Conservation (phyloP, 2,113 vertebrate species). For the Myxocyprinus asiaticus region DNA sequence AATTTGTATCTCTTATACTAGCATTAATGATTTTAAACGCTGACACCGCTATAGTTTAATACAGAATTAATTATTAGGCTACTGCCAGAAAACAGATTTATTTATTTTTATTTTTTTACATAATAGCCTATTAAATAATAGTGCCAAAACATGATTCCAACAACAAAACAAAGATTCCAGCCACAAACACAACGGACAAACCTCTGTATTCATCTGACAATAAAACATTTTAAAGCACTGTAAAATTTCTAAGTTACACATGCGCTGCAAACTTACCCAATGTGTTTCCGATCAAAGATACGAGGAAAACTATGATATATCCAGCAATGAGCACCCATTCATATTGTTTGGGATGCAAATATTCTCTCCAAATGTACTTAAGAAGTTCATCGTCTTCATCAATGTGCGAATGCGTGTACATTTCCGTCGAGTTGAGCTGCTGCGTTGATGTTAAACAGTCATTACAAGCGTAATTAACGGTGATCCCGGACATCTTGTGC, state of each 20-base stretch:
- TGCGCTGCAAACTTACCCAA: conserved; percentile 81
- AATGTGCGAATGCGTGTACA: conserved; percentile 63
- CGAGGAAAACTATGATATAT: conserved; percentile 92
- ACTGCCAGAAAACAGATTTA: too few species aligned
- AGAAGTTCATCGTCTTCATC: conserved; percentile 95
- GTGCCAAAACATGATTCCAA: too few species aligned
- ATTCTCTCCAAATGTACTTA: conserved; percentile 92
- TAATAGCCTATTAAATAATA: too few species aligned
- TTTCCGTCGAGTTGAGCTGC: conserved; percentile 76
- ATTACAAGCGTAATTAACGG: conserved; percentile 69
- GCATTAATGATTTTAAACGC: too few species aligned
- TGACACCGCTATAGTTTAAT: too few species aligned
- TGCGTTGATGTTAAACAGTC: conserved; percentile 74
- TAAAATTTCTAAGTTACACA: neutral
- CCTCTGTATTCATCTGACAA: too few species aligned
- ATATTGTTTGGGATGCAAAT: conserved; percentile 92
- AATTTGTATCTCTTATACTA: too few species aligned
- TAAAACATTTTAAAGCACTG: too few species aligned
- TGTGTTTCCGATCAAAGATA: conserved; percentile 91
- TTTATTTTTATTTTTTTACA: too few species aligned
- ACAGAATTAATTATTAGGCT: too few species aligned
- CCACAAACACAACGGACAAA: too few species aligned
- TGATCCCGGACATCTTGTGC: conserved; percentile 79
- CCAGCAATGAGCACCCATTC: conserved; percentile 94
- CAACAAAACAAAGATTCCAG: too few species aligned